These are phyloP conservation scores for Natrix natrix DNA, from an alignment of 2,797 vertebrate genomes.

Conservation along the genomic window DNA sequence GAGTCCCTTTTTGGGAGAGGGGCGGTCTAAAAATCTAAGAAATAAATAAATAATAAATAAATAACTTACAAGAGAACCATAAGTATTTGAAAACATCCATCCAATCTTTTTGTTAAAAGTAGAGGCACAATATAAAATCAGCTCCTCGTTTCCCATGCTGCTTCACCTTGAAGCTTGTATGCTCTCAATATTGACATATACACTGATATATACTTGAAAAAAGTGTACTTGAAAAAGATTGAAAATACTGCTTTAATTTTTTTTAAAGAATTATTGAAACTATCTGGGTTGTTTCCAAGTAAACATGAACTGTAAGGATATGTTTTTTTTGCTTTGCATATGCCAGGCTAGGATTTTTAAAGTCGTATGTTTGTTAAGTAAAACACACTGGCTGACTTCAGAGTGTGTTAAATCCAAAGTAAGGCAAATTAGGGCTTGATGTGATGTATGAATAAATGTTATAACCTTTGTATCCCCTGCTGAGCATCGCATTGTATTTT, in stretches of 20 bases:
- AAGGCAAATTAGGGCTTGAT: not conserved
- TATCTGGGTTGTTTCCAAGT: not conserved
- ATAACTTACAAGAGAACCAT: not conserved
- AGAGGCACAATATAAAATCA: not conserved
- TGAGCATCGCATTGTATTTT: not conserved
- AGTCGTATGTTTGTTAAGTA: not conserved
- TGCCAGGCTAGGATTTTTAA: not conserved
- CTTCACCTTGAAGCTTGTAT: not conserved
- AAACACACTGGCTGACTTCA: not conserved
- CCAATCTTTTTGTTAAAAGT: not conserved
- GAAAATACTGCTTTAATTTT: not conserved
- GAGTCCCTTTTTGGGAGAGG: too few relatives aligned
- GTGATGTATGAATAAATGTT: not conserved
- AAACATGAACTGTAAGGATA: not conserved
- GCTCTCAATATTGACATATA: not conserved
- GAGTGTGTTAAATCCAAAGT: not conserved
- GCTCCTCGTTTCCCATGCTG: not conserved
- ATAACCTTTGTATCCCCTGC: not conserved
- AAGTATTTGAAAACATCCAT: not conserved
- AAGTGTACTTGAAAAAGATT: not conserved
- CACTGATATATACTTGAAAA: not conserved
- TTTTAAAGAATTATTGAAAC: not conserved
- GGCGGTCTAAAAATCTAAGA: too few relatives aligned
- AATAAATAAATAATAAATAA: too few relatives aligned
- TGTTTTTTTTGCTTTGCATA: not conserved